Evolutionary conservation across 2,113 vertebrate species (phyloP).

Genomic region (Mobula hypostoma): DNA sequence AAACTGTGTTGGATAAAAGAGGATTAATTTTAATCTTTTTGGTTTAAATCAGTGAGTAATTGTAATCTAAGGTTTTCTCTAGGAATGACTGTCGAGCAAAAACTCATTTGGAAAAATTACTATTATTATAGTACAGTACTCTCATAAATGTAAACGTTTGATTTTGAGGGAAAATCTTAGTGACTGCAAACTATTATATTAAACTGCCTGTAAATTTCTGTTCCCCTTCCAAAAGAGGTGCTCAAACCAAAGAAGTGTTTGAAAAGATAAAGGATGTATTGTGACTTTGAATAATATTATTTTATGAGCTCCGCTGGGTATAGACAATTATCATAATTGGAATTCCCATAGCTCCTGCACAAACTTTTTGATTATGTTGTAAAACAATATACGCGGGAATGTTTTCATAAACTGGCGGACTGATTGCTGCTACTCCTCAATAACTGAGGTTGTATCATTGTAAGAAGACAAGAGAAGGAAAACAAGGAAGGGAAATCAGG

Average conservation of each 20-base stretch:
- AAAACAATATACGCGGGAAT: slow-evolving; percentile 13
- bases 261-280: background rate
- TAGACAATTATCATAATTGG: background rate
- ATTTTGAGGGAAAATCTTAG: background rate
- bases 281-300: background rate
- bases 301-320: background rate
- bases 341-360: background rate
- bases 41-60: background rate
- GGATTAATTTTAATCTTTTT: background rate
- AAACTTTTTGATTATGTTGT: background rate
- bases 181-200: background rate
- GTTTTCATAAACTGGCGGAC: background rate
- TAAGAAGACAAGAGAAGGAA: background rate
- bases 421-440: background rate
- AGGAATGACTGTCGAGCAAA: background rate
- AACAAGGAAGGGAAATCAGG: background rate
- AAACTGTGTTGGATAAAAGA: background rate
- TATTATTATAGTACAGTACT: background rate
- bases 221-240: background rate
- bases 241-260: background rate
- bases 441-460: slow-evolving; percentile 5
- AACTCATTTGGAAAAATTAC: background rate
- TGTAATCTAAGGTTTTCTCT: background rate
- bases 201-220: background rate
- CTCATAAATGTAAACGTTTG: background rate